Evolutionary conservation across 2,888 invertebrate species (phyloP), one percentile per base, ranked within the genome.

Genomic region (Leuctra nigra): DNA sequence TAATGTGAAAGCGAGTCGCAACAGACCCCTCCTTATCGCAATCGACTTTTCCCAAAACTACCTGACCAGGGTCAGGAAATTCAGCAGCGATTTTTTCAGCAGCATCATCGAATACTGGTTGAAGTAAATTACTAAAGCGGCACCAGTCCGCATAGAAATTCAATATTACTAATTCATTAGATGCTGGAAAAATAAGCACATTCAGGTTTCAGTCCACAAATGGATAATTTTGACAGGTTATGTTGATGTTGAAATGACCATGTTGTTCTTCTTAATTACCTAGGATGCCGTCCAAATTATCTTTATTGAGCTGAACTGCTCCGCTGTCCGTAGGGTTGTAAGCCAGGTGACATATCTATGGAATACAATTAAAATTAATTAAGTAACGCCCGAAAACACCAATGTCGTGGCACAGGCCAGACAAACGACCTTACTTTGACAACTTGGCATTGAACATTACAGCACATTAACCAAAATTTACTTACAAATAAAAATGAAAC

Each of bases 141-240:
- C 99, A 99, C 99, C 99, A 99, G 70, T 99, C 97, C 25, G 99
- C 99, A 76, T 98, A 99, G 75, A 99, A 99, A 77, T 99, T 99
- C 61, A 99, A 84, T 74, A 99, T 91, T 61, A 98, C 96, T 73
- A 99, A 77, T 78, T 99, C 97, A 80, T 95, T 92, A 59, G 88
- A 86, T 61, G 90, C 96, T 95, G 80, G 62, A 86, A 85, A 39
- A 53, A 16, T 18, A 44, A 22, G 6, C 20, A 55, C 24, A n/a
- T 22, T 24, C 6, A 2, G 11, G 35, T 16, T 4, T 44, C 14
- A 55, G 14, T 16, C 38, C 9, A 16, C 16, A 14, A 44, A 4
- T 22, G 7, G n/a, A 23, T n/a, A 29, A 33, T 4, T 22, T 44
- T 35, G 44, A 36, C 48, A 54, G 54, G 39, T 39, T 38, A 41